phyloP scores from a whole-genome alignment of 2,797 vertebrate genomes.

The Euphonia xanthogaster region DNA sequence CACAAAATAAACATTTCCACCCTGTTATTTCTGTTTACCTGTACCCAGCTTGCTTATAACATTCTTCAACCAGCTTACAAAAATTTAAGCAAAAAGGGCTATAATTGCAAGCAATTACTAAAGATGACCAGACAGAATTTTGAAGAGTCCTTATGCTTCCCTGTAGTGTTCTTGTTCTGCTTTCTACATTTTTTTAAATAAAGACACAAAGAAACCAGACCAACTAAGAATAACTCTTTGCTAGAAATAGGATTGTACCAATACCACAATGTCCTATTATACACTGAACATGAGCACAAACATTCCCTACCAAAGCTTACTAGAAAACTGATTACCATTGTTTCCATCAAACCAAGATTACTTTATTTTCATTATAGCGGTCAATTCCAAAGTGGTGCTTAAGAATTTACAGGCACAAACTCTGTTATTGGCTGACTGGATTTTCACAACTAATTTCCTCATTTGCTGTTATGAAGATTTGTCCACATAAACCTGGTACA shows the following conservation, averaged over 20 bases:
- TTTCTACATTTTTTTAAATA: not conserved
- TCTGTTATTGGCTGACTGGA: not conserved
- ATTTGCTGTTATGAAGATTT: slow-evolving; percentile 18
- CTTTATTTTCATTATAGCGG: slow-evolving; percentile 10
- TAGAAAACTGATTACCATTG: not conserved
- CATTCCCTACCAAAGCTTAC: not conserved
- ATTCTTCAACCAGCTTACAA: not conserved
- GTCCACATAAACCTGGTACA: not conserved
- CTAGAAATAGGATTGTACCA: not conserved
- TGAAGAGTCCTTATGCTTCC: not conserved
- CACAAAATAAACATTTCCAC: not conserved
- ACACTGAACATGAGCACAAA: not conserved
- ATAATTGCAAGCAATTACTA: not conserved
- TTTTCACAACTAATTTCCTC: slow-evolving; percentile 9
- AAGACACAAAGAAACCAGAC: not conserved
- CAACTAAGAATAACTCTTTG: not conserved
- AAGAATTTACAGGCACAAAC: slow-evolving; percentile 24
- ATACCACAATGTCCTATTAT: not conserved
- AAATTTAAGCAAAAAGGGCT: not conserved
- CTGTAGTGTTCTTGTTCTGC: not conserved
- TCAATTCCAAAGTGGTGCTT: slow-evolving; percentile 29
- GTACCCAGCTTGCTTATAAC: not conserved
- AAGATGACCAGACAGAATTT: not conserved
- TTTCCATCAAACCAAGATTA: slow-evolving; percentile 6
- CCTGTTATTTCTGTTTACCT: not conserved